Base-by-base conservation (phyloP, 2,888 invertebrate genomes). In the Acanthosepion esculentum region DNA sequence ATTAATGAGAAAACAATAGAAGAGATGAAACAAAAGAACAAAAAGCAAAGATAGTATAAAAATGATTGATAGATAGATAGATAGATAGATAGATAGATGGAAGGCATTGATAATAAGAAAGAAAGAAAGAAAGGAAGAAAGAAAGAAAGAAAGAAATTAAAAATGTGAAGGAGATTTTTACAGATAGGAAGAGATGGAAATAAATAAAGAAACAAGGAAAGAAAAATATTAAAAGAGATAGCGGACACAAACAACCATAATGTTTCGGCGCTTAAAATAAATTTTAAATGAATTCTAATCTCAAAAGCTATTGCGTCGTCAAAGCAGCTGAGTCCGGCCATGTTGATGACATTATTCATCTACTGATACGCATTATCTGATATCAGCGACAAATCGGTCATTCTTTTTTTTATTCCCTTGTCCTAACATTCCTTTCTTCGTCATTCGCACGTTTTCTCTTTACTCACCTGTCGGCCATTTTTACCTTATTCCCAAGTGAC, bases 251-350 rank as follows among this genome's bases (percentile, higher is more conserved):
- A 26, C 23, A 64, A 64, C 8, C 29, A 64, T 64, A 64, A 64
- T n/a, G 10, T n/a, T 15, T 78, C 2, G n/a, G 12, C 33, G 12
- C 33, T n/a, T 33, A 33, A 26, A 78, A 78, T 78, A 78, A 78
- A n/a, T 78, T 78, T 78, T 78, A n/a, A 78, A 78, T 78, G 78
- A 78, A n/a, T 78, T 78, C 78, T 78, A 78, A 78, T 78, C 78
- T 78, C 12, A 5, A 33, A 78, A n/a, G n/a, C 33, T 78, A 78
- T 78, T 23, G 78, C n/a, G 2, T 33, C 23, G n/a, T 15, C 78
- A 78, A 33, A n/a, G n/a, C 78, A 78, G 78, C 78, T 78, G 78
- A 78, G 78, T 78, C 78, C 78, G 12, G 78, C n/a, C n/a, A n/a
- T 78, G 12, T 33, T 78, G n/a, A 33, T 78, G n/a, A 78, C 78